These are phyloP conservation scores for Brenthis ino DNA, from an alignment of 2,888 invertebrate genomes.

Conservation along the genomic window DNA sequence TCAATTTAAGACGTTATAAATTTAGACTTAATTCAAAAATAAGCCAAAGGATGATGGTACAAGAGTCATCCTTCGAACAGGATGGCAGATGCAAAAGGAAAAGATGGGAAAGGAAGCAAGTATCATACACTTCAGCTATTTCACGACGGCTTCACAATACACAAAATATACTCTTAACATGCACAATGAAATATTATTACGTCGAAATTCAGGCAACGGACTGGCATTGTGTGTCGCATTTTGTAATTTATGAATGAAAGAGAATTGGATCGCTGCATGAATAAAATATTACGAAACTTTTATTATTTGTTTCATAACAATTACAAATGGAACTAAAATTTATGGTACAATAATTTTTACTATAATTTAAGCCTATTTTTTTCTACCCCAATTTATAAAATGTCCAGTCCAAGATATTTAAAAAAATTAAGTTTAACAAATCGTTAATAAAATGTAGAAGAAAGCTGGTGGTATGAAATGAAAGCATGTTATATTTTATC, in stretches of 20 bases:
- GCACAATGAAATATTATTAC: slow-evolving; percentile 35
- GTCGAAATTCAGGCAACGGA: slow-evolving; percentile 37
- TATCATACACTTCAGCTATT: slow-evolving; percentile 1
- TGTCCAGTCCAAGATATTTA: not conserved
- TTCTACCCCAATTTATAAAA: not conserved
- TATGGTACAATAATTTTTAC: slow-evolving; percentile 9
- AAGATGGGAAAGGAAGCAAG: not conserved
- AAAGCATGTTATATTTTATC: too few relatives aligned
- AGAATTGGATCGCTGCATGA: slow-evolving; percentile 39
- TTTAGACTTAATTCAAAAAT: too few relatives aligned
- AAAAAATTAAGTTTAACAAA: too few relatives aligned
- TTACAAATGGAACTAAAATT: slow-evolving; percentile 21
- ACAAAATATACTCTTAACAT: slow-evolving; percentile 22
- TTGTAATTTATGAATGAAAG: slow-evolving; percentile 40
- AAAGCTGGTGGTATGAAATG: too few relatives aligned
- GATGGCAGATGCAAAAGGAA: too few relatives aligned
- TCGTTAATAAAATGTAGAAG: too few relatives aligned
- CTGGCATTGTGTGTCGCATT: slow-evolving; percentile 34
- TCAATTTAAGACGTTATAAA: too few relatives aligned
- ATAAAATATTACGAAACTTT: slow-evolving; percentile 38
- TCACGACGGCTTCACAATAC: slow-evolving; percentile 12
- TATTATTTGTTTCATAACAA: slow-evolving; percentile 29
- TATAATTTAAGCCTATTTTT: not conserved
- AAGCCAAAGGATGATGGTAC: too few relatives aligned
- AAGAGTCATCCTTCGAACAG: too few relatives aligned